These are phyloP conservation scores for Hyposoter didymator DNA, from an alignment of 2,888 invertebrate genomes.

Conservation along the genomic window DNA sequence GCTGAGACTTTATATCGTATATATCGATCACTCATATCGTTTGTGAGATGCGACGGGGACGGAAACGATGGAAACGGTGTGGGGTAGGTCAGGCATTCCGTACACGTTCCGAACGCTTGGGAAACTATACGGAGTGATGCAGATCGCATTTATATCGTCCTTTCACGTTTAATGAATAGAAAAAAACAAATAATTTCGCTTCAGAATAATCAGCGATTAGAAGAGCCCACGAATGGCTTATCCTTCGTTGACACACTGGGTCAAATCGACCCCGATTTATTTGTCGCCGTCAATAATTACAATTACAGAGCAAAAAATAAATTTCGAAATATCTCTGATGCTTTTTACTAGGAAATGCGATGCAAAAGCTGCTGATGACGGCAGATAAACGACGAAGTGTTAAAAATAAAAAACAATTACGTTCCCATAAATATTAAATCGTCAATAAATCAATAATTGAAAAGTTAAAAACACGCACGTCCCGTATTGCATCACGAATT, in stretches of 20 bases:
- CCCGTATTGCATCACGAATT: too few relatives aligned
- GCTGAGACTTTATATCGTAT: background rate
- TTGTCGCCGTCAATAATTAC: too few relatives aligned
- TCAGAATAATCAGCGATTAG: background rate
- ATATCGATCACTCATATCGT: slow-evolving; percentile 40
- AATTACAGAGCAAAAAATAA: too few relatives aligned
- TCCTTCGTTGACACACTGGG: too few relatives aligned
- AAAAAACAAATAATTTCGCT: background rate
- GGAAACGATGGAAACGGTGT: slow-evolving; percentile 15
- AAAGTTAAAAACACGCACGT: background rate
- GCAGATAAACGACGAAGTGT: background rate
- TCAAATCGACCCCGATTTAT: too few relatives aligned
- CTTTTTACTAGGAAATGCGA: too few relatives aligned
- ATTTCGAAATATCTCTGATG: too few relatives aligned
- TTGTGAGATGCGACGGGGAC: slow-evolving; percentile 6
- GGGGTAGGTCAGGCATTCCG: slow-evolving; percentile 5
- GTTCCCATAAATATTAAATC: background rate
- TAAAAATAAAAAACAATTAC: background rate
- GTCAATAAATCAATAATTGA: background rate
- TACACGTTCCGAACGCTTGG: background rate
- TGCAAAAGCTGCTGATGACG: too few relatives aligned
- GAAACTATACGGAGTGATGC: background rate
- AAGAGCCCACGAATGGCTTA: background rate
- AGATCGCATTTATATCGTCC: background rate
- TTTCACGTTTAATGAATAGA: background rate